Base-by-base conservation (phyloP, 1,140 invertebrate species). In the Aphelenchoides besseyi region DNA sequence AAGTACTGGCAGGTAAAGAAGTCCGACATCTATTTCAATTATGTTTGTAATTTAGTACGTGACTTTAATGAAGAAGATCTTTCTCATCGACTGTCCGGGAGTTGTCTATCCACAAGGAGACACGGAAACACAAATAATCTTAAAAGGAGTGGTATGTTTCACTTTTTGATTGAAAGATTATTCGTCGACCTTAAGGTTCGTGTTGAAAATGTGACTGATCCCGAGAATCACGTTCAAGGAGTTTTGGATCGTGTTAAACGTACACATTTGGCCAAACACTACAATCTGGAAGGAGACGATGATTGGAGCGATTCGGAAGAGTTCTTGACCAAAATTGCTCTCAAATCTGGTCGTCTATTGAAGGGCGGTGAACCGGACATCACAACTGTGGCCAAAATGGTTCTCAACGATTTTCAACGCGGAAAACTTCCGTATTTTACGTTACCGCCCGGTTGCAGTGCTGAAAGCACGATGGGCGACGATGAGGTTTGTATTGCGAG, bases 41-140 rank as follows among this genome's bases (percentile, higher is more conserved):
- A n/a, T n/a, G n/a, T n/a, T n/a, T n/a, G n/a, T n/a, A n/a, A n/a
- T n/a, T n/a, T n/a, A n/a, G 84, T 99, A 98, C 84, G 95, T 99
- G 59, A 97, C 95, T 0, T 85, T 99, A 29, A 99, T 98, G 95
- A 90, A 90, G 75, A 88, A 92, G 75, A 98, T 99, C 79, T 99
- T 93, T 84, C 86, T 99, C 2, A 98, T 99, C 75, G 97, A 99
- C 88, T 99, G 96, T 88, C 97, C 97, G 28, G 97, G 91, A n/a
- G 76, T 99, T 73, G 97, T 99, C 28, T 96, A 97, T 87, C 94
- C 94, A 12, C 89, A 86, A 52, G 94, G 95, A 86, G 89, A 90
- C 72, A 87, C 88, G 5, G 94, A 97, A 77, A 91, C 91, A 0
- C 95, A 98, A 78, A 95, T 97, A 85, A 94, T 99, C 48, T 86